A percentile compares a stretch with the other conserved stretches of the same genome.
These are phyloP conservation scores for Entomobrya proxima DNA, from an alignment of 2,888 invertebrate genomes.

Conservation along the genomic window DNA sequence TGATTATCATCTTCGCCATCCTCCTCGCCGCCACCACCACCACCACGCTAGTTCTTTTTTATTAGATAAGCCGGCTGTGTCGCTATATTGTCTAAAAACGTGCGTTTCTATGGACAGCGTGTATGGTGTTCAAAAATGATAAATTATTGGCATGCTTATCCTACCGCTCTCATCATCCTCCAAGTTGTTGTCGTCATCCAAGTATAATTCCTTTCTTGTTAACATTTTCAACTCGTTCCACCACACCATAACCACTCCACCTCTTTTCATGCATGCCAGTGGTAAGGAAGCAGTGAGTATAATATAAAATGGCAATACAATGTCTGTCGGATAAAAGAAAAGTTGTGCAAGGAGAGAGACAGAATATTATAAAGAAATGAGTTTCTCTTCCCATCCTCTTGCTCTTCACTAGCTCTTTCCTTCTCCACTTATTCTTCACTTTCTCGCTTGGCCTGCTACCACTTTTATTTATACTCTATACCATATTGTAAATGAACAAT, in stretches of 20 bases:
- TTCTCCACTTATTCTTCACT: not conserved
- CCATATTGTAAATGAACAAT: constrained; percentile 8
- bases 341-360: not conserved
- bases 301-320: too few species aligned
- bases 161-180: not conserved
- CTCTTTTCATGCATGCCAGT: not conserved
- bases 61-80: not conserved
- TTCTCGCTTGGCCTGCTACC: not conserved
- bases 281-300: not conserved
- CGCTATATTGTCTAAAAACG: not conserved
- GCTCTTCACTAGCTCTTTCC: not conserved
- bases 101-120: not conserved
- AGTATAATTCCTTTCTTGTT: constrained; percentile 25
- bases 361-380: not conserved
- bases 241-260: not conserved
- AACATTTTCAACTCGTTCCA: constrained; percentile 29
- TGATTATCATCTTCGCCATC: not conserved
- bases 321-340: not conserved
- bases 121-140: constrained; percentile 24
- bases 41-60: not conserved
- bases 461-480: not conserved
- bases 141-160: constrained; percentile 57
- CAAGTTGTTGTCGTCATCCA: constrained; percentile 21
- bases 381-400: not conserved
- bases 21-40: not conserved